These are phyloP conservation scores for Aspiorhynchus laticeps DNA, from an alignment of 2,113 vertebrate species.

Conservation along the genomic window DNA sequence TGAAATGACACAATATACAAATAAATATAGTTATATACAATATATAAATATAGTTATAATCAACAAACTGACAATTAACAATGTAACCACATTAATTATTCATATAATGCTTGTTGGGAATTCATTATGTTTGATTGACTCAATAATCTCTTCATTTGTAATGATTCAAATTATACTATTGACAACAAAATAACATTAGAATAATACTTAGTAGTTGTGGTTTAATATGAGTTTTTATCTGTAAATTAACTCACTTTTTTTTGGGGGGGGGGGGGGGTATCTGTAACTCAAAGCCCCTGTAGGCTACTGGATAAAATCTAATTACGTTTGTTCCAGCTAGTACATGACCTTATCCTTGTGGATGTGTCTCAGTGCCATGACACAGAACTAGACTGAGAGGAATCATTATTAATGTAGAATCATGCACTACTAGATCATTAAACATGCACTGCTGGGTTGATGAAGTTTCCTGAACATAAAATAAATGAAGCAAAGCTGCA, in stretches of 20 bases:
- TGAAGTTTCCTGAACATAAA: background rate
- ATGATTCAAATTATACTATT: too few relatives aligned
- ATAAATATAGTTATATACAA: too few relatives aligned
- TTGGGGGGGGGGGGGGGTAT: too few relatives aligned
- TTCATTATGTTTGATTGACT: background rate
- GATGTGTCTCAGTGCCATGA: too few relatives aligned
- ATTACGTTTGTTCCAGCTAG: background rate
- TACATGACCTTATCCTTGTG: background rate
- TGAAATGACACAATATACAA: too few relatives aligned
- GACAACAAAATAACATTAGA: too few relatives aligned
- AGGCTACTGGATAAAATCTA: background rate
- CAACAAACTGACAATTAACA: too few relatives aligned
- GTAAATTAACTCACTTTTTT: background rate
- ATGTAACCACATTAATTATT: too few relatives aligned
- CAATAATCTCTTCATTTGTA: background rate
- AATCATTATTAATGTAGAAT: background rate
- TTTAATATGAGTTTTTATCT: too few relatives aligned
- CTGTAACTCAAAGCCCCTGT: background rate
- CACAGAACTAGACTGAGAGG: background rate
- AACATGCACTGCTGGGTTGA: background rate
- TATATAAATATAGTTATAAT: too few relatives aligned
- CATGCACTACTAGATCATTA: background rate
- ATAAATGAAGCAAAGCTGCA: background rate
- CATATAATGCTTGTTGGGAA: background rate
- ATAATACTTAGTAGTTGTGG: too few relatives aligned